phyloP scores from a whole-genome alignment of 1,140 invertebrate genomes.

The Bemisia tabaci region DNA sequence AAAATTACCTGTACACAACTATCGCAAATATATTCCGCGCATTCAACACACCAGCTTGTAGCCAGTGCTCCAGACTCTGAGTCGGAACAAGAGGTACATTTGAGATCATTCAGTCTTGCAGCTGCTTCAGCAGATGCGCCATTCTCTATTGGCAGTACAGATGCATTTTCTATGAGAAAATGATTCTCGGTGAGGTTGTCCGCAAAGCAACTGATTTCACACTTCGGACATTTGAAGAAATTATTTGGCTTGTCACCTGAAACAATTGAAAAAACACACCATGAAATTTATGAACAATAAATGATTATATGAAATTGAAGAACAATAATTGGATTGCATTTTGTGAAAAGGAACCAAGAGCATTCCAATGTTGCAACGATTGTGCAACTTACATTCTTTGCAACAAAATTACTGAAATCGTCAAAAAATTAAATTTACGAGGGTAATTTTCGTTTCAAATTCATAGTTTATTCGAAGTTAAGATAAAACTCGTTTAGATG shows the following conservation, averaged over 20 bases:
- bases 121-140: constrained; percentile 31
- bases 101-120: constrained; percentile 39
- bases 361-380: too few species aligned
- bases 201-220: neutral
- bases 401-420: too few species aligned
- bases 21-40: constrained; percentile 79
- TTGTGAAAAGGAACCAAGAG: too few species aligned
- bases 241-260: neutral
- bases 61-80: constrained; percentile 43
- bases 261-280: neutral
- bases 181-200: constrained; percentile 53
- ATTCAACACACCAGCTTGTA: constrained; percentile 75
- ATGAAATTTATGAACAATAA: too few species aligned
- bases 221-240: neutral
- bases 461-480: too few species aligned
- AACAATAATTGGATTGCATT: too few species aligned
- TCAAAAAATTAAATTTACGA: too few species aligned
- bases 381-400: too few species aligned
- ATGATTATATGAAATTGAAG: too few species aligned
- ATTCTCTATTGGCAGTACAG: constrained; percentile 26
- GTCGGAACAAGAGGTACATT: constrained; percentile 75
- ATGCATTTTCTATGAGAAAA: constrained; percentile 45
- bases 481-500: too few species aligned
- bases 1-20: constrained; percentile 58
- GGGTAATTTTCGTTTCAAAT: too few species aligned